These are phyloP conservation scores for Fopius arisanus DNA, from an alignment of 1,140 invertebrate species.

Conservation along the genomic window DNA sequence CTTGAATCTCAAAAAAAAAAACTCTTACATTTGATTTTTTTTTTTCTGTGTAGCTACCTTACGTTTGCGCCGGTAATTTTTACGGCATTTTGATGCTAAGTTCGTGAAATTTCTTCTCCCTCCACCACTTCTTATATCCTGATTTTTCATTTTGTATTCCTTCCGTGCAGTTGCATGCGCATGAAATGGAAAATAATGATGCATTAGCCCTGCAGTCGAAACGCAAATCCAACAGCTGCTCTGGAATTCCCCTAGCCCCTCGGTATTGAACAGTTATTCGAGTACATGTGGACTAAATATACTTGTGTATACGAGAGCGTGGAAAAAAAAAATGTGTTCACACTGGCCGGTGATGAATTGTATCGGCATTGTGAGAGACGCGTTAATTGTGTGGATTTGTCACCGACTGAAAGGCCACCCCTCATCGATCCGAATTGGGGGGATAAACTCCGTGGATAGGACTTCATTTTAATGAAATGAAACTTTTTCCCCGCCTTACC, in stretches of 20 bases:
- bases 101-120: background rate
- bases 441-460: background rate
- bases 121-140: too few species aligned
- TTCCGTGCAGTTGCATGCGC: background rate
- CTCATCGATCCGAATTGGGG: background rate
- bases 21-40: too few species aligned
- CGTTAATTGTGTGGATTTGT: slow-evolving; percentile 41
- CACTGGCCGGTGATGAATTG: slow-evolving; percentile 15
- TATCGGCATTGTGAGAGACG: slow-evolving; percentile 18
- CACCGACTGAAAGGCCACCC: slow-evolving; percentile 25
- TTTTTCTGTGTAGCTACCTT: too few species aligned
- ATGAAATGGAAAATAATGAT: background rate
- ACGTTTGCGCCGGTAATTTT: too few species aligned
- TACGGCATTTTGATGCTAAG: too few species aligned
- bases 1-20: too few species aligned
- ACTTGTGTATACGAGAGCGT: slow-evolving; percentile 8
- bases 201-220: slow-evolving; percentile 6
- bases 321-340: slow-evolving; percentile 3
- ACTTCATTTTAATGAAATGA: background rate
- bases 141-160: too few species aligned
- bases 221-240: slow-evolving; percentile 10
- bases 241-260: background rate
- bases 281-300: background rate
- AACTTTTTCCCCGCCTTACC: background rate
- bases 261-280: background rate